Percentiles rank a stretch among this genome's conserved stretches.
Conservation (phyloP, 1,140 invertebrate species). For the Procambarus clarkii region DNA sequence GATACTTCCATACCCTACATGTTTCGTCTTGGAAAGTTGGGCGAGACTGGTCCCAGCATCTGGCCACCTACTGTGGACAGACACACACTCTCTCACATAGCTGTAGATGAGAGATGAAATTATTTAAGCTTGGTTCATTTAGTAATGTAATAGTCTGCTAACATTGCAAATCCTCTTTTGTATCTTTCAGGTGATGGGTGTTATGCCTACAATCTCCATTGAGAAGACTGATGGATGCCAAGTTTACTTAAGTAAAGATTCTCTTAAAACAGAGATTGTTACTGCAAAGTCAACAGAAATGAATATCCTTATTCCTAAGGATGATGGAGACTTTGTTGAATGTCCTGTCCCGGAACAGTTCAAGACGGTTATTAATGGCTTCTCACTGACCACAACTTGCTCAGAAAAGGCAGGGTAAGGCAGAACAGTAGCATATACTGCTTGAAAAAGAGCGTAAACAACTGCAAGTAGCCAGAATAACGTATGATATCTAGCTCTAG, state of each 20-base stretch:
- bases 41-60: no score
- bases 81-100: no score
- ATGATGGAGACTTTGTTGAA: conserved; percentile 93
- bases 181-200: conserved; percentile 86
- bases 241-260: conserved; percentile 94
- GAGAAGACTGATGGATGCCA: conserved; percentile 99
- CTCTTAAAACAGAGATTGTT: conserved; percentile 92
- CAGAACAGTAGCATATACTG: not conserved
- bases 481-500: not conserved
- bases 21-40: no score
- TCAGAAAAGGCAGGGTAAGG: conserved; percentile 72
- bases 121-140: no score
- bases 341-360: conserved; percentile 96
- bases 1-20: no score
- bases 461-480: not conserved
- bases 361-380: conserved; percentile 87
- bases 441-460: not conserved
- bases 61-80: no score
- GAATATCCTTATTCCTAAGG: conserved; percentile 95
- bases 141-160: no score
- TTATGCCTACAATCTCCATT: conserved; percentile 97
- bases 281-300: conserved; percentile 97
- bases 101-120: no score
- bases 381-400: conserved; percentile 81
- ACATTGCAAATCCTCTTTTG: not conserved